Base-by-base conservation (phyloP, 2,797 vertebrate species). In the Manis javanica region DNA sequence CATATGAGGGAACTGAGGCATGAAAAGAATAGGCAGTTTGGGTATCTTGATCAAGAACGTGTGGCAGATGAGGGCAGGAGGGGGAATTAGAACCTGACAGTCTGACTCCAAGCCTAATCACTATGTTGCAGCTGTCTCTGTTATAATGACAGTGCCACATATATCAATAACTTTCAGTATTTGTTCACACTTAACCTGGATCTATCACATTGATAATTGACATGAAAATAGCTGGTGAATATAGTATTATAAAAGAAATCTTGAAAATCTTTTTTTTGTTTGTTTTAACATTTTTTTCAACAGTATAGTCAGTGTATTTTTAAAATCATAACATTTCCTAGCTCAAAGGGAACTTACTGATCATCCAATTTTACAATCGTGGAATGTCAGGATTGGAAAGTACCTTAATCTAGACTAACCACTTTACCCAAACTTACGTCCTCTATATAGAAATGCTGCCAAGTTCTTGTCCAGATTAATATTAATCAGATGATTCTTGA, bases 251-350 rank as follows among this genome's bases (percentile, higher is more conserved):
- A 63, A 88, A 68, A 64, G n/a, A 64, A 79, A 34, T 14, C n/a
- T 51, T 66, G 23, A 39, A 53, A 57, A 86, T 64, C 46, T 46
- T 24, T 55, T 94, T 68, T 53, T n/a, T 13, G 37, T n/a, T 64
- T 53, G 13, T 37, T 64, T 42, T 66, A 81, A 77, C 2, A 55
- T 87, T 97, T 83, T 87, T 87, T 78, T 63, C 8, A 79, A 23
- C 14, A 63, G 31, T 82, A 42, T 79, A 53, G 29, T 72, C 26
- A 78, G 31, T 29, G 3, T 83, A 18, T 46, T 31, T 55, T 85
- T 91, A 69, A 93, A 91, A 77, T 55, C 23, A 16, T 39, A 53
- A 19, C 24, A 19, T 89, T 85, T 92, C 82, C 66, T 69, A 46
- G 16, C n/a, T 75, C 79, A 82, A n/a, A 63, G 49, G n/a, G 18